phyloP scores from a whole-genome alignment of 2,888 invertebrate species.

The Operophtera brumata region DNA sequence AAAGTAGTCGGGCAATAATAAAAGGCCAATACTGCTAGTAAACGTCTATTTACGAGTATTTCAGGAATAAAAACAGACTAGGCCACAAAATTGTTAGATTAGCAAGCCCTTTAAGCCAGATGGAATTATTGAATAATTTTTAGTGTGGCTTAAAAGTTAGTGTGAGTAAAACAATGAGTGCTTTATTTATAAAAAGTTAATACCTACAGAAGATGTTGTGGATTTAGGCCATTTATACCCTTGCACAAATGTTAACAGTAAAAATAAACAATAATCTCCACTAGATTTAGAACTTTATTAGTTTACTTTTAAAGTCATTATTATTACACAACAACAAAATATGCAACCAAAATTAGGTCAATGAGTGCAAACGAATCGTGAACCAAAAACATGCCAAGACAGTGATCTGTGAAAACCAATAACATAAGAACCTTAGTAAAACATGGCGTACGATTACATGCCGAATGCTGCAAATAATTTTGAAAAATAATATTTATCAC shows the following conservation, averaged over 20 bases:
- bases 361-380: neutral
- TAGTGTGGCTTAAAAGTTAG: neutral
- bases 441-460: slow-evolving; percentile 20
- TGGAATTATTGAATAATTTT: neutral
- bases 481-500: slow-evolving; percentile 18
- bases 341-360: neutral
- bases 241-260: neutral
- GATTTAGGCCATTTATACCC: neutral
- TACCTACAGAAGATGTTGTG: neutral
- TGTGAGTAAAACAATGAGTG: neutral
- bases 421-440: slow-evolving; percentile 1
- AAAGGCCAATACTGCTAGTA: no score
- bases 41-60: neutral
- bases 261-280: neutral
- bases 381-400: slow-evolving; percentile 8
- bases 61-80: neutral
- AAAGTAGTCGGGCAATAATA: no score
- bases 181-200: neutral
- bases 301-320: neutral
- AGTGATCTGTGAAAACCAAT: slow-evolving; percentile 4
- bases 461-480: slow-evolving; percentile 23
- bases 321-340: slow-evolving; percentile 1
- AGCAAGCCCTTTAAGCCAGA: neutral
- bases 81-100: neutral
- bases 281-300: neutral